Percentiles rank a stretch among this genome's conserved stretches.
Conservation (phyloP, 2,113 vertebrate genomes). For the Eolophus roseicapilla region DNA sequence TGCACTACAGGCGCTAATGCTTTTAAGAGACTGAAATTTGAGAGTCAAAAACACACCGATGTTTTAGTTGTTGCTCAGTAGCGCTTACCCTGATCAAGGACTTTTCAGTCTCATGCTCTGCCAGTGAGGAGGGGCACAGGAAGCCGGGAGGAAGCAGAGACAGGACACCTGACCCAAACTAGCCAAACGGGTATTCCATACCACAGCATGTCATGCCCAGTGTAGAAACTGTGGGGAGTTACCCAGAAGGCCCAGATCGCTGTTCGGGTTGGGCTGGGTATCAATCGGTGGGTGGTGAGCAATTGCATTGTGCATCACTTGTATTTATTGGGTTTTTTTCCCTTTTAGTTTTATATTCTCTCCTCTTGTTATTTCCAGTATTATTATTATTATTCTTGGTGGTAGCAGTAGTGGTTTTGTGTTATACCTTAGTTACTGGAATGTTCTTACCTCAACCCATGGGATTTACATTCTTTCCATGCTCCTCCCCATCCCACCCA, state of each 20-base stretch:
- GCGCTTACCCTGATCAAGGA: background rate
- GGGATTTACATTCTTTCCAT: background rate
- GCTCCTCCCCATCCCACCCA: background rate
- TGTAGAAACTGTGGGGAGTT: background rate
- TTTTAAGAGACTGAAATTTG: background rate
- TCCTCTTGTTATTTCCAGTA: background rate
- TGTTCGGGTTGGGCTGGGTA: background rate
- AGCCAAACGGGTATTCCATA: background rate
- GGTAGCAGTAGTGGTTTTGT: background rate
- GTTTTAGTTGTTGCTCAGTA: background rate
- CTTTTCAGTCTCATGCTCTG: background rate
- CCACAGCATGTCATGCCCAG: background rate
- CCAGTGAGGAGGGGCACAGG: background rate
- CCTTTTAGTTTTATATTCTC: background rate
- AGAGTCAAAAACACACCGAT: background rate
- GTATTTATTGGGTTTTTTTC: background rate
- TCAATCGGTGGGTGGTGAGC: background rate
- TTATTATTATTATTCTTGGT: background rate
- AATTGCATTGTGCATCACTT: background rate
- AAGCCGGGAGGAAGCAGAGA: background rate
- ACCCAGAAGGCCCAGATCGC: background rate
- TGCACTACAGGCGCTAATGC: background rate
- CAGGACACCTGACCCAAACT: background rate
- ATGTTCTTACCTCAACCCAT: background rate
- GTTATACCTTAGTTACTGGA: background rate